Evolutionary conservation across 2,113 vertebrate species (phyloP), one percentile per base, ranked within the genome.

Genomic region (Etia nguti): DNA sequence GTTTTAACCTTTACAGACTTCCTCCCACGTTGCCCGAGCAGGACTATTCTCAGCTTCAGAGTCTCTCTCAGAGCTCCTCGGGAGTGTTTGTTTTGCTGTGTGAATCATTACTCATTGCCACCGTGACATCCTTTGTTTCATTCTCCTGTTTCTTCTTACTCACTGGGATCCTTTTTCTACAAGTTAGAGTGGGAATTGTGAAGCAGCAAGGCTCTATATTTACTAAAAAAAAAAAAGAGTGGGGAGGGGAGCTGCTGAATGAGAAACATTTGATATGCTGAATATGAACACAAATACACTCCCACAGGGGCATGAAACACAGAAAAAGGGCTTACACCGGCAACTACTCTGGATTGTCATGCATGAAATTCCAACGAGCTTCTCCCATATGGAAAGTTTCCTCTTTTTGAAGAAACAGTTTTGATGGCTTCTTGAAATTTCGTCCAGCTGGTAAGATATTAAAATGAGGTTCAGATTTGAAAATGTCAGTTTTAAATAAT

Each of bases 101-200:
- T 77, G 46, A 77, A 34, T 77, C 26, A 52, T 77, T 52, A 52
- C 73, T 77, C 73, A 52, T 6, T 34, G 46, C 73, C 73, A 34
- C 26, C 4, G 1, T 77, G 73, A 77, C 46, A 77, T 77, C 46
- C 73, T 77, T 77, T 77, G 73, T 77, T 77, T 77, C 46, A 77
- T 52, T 52, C 46, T 77, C 73, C 73, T n/a, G 26, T n/a, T 52
- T 77, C 73, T 12, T 52, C 10, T 34, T 34, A 52, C 26, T 77
- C 73, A 52, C 26, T 18, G 10, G 70, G 24, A 31, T 77, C 10
- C 26, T n/a, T 52, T 77, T 77, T 34, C 73, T 77, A 34, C 26
- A 52, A 3, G 3, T 52, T 13, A 0, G 46, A 77, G 73, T 52
- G 46, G 26, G n/a, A 31, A 52, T 0, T 52, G 46, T 52, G 46